phyloP scores from a whole-genome alignment of 2,888 invertebrate genomes.

The Drosophila silvestris region DNA sequence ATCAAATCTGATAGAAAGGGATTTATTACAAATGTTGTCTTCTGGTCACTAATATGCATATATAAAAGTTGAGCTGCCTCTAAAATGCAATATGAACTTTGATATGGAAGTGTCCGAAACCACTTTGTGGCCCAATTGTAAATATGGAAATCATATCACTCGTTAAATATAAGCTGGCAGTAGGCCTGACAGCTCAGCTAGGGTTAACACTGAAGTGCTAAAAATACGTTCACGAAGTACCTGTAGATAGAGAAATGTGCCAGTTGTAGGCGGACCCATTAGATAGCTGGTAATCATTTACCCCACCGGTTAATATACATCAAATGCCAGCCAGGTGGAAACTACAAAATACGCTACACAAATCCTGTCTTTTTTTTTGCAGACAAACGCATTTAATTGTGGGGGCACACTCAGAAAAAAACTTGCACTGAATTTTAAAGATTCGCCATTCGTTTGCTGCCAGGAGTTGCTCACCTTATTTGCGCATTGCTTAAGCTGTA shows the following conservation, averaged over 20 bases:
- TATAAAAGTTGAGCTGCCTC: background rate
- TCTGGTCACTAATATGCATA: background rate
- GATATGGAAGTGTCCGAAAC: background rate
- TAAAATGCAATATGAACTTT: constrained; percentile 2
- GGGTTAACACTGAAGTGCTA: constrained; percentile 51
- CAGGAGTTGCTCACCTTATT: too few relatives aligned
- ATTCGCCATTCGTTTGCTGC: background rate
- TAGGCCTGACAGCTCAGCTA: constrained; percentile 52
- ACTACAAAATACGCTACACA: constrained; percentile 17
- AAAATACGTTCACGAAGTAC: constrained; percentile 35
- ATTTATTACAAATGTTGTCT: background rate
- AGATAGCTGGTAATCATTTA: constrained; percentile 34
- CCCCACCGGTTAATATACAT: constrained; percentile 13
- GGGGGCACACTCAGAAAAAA: background rate
- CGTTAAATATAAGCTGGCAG: constrained; percentile 33
- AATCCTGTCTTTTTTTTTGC: background rate
- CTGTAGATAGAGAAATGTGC: constrained; percentile 35
- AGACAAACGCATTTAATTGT: background rate
- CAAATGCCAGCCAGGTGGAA: background rate
- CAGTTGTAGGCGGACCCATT: constrained; percentile 32
- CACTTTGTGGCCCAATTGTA: constrained; percentile 7
- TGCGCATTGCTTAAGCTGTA: background rate
- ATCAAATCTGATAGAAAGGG: background rate
- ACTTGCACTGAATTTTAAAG: background rate
- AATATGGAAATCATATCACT: constrained; percentile 41